A percentile compares a stretch with the other conserved stretches of the same genome.
Conservation (phyloP, 2,113 vertebrate genomes). For the Corythornis cristatus region DNA sequence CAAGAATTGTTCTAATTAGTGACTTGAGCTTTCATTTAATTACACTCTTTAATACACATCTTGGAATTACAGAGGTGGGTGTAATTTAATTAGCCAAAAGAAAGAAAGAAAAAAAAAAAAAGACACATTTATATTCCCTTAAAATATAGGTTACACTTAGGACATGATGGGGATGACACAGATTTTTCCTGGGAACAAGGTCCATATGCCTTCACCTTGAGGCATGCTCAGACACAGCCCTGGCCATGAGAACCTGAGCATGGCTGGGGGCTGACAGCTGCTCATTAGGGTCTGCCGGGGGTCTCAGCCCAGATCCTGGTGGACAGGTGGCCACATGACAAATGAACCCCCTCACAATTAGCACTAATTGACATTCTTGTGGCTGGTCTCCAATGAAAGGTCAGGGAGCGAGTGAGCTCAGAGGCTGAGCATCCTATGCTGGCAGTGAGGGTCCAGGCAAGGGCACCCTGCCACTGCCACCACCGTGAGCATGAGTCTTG, state of each 20-base stretch:
- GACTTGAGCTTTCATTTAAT: slow-evolving; percentile 60
- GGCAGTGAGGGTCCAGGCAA: not conserved
- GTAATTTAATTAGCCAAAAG: slow-evolving; percentile 48
- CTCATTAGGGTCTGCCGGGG: slow-evolving; percentile 30
- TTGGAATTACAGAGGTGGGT: slow-evolving; percentile 55
- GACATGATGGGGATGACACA: not conserved
- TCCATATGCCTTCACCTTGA: not conserved
- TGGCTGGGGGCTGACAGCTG: slow-evolving; percentile 48
- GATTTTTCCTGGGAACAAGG: not conserved
- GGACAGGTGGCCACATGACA: slow-evolving; percentile 57
- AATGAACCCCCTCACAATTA: slow-evolving; percentile 24
- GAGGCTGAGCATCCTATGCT: not conserved
- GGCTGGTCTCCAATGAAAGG: not conserved
- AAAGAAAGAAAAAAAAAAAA: not conserved
- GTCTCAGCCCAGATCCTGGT: slow-evolving; percentile 13
- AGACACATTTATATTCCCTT: not conserved
- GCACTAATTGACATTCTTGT: slow-evolving; percentile 61
- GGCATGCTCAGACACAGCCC: not conserved
- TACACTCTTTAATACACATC: slow-evolving; percentile 52
- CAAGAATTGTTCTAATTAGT: slow-evolving; percentile 56
- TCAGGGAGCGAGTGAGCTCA: not conserved
- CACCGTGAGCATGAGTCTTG: rapidly evolving
- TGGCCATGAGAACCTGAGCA: rapidly evolving
- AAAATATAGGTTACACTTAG: slow-evolving; percentile 29
- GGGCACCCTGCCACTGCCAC: not conserved